phyloP scores from a whole-genome alignment of 2,113 vertebrate species.

The Macrotus californicus region DNA sequence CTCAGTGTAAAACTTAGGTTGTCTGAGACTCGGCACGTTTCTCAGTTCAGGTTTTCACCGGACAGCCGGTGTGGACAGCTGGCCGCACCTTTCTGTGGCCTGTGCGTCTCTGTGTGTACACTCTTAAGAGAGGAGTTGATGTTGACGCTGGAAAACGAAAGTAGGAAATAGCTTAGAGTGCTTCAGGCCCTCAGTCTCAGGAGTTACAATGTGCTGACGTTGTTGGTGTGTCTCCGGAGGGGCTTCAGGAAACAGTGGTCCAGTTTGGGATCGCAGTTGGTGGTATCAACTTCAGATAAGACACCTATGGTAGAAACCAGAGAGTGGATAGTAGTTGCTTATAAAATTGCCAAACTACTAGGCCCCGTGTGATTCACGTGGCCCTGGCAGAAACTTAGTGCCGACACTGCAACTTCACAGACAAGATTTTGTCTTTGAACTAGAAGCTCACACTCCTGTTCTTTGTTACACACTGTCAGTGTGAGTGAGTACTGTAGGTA shows the following conservation, averaged over 20 bases:
- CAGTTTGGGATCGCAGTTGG: neutral
- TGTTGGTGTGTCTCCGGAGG: neutral
- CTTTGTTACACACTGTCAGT: neutral
- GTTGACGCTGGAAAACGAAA: constrained; percentile 41
- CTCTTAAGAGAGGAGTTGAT: neutral
- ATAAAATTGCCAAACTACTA: neutral
- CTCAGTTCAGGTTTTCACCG: neutral
- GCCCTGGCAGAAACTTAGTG: neutral
- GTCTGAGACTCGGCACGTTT: neutral
- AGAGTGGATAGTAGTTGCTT: neutral
- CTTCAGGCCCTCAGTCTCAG: neutral
- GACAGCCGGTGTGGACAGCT: neutral
- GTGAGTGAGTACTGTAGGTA: neutral
- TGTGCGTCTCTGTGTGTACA: neutral
- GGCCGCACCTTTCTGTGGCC: neutral
- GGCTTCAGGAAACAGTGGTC: neutral
- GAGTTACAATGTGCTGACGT: neutral
- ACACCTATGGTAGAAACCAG: neutral
- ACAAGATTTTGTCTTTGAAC: neutral
- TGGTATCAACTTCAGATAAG: neutral
- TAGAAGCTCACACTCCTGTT: neutral
- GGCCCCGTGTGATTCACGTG: neutral
- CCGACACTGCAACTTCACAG: neutral
- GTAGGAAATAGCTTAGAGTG: neutral
- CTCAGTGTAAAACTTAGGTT: neutral